Evolutionary conservation across 2,797 vertebrate species (phyloP).

Genomic region (Trachurus trachurus): DNA sequence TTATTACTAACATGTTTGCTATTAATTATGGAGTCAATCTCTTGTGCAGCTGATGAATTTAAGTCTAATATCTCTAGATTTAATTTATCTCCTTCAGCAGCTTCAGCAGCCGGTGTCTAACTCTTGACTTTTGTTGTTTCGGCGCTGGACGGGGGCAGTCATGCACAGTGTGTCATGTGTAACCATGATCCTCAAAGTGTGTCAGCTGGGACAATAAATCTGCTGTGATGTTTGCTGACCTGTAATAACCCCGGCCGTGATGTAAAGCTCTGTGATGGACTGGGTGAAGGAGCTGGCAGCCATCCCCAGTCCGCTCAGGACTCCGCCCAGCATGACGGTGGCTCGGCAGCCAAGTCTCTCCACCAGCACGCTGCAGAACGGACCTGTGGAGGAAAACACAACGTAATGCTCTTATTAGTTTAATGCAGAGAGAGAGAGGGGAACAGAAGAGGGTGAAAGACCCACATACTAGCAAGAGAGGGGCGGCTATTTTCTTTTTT

Average conservation of each 20-base stretch:
- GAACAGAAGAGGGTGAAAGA: conserved; percentile 8
- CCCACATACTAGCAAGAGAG: background rate
- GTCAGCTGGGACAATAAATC: conserved; percentile 22
- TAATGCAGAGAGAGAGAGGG: conserved; percentile 43
- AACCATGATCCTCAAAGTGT: background rate
- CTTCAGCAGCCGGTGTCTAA: background rate
- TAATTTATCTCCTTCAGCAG: too few species aligned
- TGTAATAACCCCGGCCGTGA: conserved; percentile 92
- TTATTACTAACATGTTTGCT: background rate
- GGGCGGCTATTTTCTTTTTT: conserved; percentile 16
- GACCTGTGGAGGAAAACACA: conserved; percentile 84
- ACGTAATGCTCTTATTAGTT: conserved; percentile 61
- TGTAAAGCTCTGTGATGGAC: conserved; percentile 90
- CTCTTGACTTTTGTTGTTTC: background rate
- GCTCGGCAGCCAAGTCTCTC: conserved; percentile 90
- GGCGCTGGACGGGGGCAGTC: background rate
- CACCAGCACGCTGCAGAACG: conserved; percentile 93
- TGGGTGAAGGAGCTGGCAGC: conserved; percentile 90
- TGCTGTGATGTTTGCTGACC: conserved; percentile 82
- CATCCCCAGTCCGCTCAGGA: conserved; percentile 93
- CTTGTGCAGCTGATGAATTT: background rate
- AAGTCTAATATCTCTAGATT: background rate
- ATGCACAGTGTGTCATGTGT: background rate
- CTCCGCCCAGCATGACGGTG: conserved; percentile 91
- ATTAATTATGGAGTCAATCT: background rate